phyloP scores from a whole-genome alignment of 2,888 invertebrate genomes.

The Eilema caniola region DNA sequence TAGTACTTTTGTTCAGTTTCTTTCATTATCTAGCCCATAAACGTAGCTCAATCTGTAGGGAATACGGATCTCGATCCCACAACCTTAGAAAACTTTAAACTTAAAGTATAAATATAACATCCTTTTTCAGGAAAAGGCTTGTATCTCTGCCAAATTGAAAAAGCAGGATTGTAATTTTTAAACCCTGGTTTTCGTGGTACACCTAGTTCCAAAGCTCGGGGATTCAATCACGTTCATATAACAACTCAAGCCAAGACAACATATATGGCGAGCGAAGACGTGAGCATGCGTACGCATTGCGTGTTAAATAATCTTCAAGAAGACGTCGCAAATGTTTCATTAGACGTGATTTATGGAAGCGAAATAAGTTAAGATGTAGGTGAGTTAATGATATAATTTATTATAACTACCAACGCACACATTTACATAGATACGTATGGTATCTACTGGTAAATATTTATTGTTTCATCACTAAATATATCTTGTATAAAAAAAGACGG shows the following conservation, averaged over 20 bases:
- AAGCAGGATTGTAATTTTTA: no score
- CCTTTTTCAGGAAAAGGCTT: no score
- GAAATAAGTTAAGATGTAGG: conserved; percentile 6
- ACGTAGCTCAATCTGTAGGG: no score
- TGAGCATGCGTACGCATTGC: conserved; percentile 10
- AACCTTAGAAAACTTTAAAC: no score
- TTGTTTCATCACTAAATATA: not conserved
- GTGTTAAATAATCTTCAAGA: conserved; percentile 7
- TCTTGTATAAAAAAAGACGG: no score
- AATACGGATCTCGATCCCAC: no score
- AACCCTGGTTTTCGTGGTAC: no score
- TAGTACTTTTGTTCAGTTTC: not conserved
- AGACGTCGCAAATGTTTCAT: conserved; percentile 11
- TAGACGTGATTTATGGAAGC: conserved; percentile 4
- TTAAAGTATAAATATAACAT: no score
- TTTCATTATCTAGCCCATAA: not conserved
- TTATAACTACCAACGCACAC: not conserved
- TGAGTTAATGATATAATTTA: conserved; percentile 14
- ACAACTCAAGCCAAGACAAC: not conserved
- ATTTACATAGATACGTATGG: not conserved
- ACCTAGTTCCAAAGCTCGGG: no score
- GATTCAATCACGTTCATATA: not conserved
- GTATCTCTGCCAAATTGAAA: no score
- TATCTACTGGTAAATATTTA: not conserved
- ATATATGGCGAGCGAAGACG: not conserved